phyloP scores from a whole-genome alignment of 2,888 invertebrate genomes.

The Drosophila niveifrons region DNA sequence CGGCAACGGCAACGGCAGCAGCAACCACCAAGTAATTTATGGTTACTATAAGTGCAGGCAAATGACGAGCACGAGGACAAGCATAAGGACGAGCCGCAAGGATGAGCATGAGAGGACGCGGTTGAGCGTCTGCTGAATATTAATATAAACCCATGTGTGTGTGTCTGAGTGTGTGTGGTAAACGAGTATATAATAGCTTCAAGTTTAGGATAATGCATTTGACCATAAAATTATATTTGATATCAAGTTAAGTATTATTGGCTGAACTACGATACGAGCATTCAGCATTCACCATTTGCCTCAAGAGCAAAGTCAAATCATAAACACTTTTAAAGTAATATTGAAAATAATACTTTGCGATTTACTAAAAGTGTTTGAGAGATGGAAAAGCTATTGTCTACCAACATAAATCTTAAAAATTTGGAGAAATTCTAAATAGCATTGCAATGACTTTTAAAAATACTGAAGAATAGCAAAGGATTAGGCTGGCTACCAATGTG shows the following conservation, averaged over 20 bases:
- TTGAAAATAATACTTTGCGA: not conserved
- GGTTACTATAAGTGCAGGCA: constrained; percentile 68
- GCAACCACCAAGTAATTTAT: constrained; percentile 64
- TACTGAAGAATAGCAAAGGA: no score
- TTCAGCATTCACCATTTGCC: not conserved
- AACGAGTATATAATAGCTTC: constrained; percentile 52
- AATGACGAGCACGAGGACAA: constrained; percentile 44
- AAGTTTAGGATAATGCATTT: constrained; percentile 48
- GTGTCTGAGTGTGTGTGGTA: constrained; percentile 15
- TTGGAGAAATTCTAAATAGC: not conserved
- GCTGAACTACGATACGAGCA: constrained; percentile 8
- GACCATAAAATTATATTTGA: constrained; percentile 55
- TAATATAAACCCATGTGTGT: constrained; percentile 40
- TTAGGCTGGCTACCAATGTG: no score
- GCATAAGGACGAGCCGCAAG: not conserved
- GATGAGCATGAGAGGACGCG: constrained; percentile 3
- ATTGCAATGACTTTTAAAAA: no score
- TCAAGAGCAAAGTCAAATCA: not conserved
- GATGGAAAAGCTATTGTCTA: not conserved
- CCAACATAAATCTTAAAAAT: no score
- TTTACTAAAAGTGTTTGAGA: not conserved
- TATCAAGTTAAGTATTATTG: constrained; percentile 33
- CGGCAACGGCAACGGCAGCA: constrained; percentile 15
- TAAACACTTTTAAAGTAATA: not conserved
- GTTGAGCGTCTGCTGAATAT: constrained; percentile 50